Evolutionary conservation across 2,113 vertebrate species (phyloP).

Genomic region (Notothenia rossii): DNA sequence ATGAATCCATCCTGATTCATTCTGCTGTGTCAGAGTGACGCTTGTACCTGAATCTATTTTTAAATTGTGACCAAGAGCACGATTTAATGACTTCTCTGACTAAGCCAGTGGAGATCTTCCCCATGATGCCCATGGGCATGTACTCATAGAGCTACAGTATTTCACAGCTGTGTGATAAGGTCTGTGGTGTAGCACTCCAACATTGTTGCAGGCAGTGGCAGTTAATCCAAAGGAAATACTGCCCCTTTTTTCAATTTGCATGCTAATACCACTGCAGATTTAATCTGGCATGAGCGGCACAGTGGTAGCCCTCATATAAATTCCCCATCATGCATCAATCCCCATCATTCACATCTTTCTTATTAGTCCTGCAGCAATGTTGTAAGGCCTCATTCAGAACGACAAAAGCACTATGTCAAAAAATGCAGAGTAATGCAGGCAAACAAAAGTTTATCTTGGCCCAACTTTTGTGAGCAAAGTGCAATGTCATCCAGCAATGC

Average conservation of each 20-base stretch:
- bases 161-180: slow-evolving; percentile 69
- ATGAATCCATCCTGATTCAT: slow-evolving; percentile 40
- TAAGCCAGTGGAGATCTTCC: slow-evolving; percentile 49
- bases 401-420: slow-evolving; percentile 23
- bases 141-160: slow-evolving; percentile 44
- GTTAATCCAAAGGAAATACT: slow-evolving; percentile 81
- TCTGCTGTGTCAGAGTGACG: slow-evolving; percentile 63
- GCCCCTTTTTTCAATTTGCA: slow-evolving; percentile 83
- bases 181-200: slow-evolving; percentile 50
- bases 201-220: slow-evolving; percentile 72
- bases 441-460: neutral
- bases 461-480: slow-evolving; percentile 7
- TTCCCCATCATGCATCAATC: slow-evolving; percentile 56
- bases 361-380: slow-evolving; percentile 47
- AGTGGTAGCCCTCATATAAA: slow-evolving; percentile 65
- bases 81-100: slow-evolving; percentile 67
- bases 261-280: slow-evolving; percentile 80
- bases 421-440: neutral
- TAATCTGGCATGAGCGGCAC: slow-evolving; percentile 70
- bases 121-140: slow-evolving; percentile 45
- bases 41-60: slow-evolving; percentile 69
- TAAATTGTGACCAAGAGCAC: slow-evolving; percentile 56
- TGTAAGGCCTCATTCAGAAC: slow-evolving; percentile 17
- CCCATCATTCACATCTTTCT: slow-evolving; percentile 39
- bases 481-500: slow-evolving; percentile 2